Evolutionary conservation across 2,888 invertebrate species (phyloP), one percentile per base, ranked within the genome.

Genomic region (Amaurobius ferox): DNA sequence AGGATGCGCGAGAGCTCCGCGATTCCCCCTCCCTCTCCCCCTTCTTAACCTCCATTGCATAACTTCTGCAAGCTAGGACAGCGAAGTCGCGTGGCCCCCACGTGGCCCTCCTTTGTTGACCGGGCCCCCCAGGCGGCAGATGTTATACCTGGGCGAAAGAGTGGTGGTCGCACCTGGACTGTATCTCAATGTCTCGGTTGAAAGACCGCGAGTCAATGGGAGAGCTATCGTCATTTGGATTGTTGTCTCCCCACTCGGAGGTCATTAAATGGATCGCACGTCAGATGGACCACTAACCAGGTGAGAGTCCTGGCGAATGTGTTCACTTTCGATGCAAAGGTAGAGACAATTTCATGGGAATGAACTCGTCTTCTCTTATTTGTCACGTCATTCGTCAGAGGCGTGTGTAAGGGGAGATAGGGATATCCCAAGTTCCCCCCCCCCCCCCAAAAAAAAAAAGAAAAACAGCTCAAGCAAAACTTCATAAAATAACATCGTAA

Each of bases 121-220:
- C 78, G 61, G 76, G 81, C 68, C 74, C 74, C 81, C 85, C 77
- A 39, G 78, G 78, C 73, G 85, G 85, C 85, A 86, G 85, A 86
- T 86, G 85, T 86, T 85, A 32, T 40, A 74, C 70, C 70, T 71
- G 74, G 64, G 74, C 67, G 39, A 23, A 67, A 44, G 67, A 68
- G 74, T 71, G 23, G 26, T 35, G 61, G 32, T 64, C 72, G 66
- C 66, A 66, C 70, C 81, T 70, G 70, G 70, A 55, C 23, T 76
- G 76, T 76, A 83, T 83, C 76, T 55, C 35, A 77, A 85, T 85
- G 83, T 85, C 83, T 85, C 83, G 83, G 83, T 85, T 85, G 77
- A 77, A 71, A 71, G 72, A 77, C 77, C 77, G 66, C 77, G 83
- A 77, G 83, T 77, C 77, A 72, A 76, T 76, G 70, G 64, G 81